Evolutionary conservation across 2,113 vertebrate species (phyloP).

Genomic region (Emberiza fucata): DNA sequence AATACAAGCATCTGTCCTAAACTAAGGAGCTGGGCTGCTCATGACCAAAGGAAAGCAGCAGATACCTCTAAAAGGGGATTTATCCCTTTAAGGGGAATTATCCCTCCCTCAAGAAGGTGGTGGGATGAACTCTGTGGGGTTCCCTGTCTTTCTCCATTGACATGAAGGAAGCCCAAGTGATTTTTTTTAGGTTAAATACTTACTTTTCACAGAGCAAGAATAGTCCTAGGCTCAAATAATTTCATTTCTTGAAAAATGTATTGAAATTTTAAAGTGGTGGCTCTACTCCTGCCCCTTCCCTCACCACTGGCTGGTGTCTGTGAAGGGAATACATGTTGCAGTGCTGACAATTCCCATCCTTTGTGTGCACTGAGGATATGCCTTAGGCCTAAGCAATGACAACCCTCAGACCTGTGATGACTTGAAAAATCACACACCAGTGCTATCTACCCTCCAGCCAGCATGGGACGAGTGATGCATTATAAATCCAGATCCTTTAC

Average conservation of each 20-base stretch:
- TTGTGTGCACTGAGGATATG: not conserved
- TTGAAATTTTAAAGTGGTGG: not conserved
- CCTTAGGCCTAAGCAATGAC: not conserved
- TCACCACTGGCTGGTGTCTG: not conserved
- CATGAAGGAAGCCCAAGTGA: not conserved
- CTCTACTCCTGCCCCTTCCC: not conserved
- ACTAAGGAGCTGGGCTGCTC: not conserved
- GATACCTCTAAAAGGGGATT: not conserved
- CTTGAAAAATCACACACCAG: constrained; percentile 33
- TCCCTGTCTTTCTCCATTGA: not conserved
- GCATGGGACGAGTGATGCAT: constrained; percentile 7
- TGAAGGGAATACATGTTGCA: not conserved
- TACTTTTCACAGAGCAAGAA: not conserved
- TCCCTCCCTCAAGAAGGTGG: not conserved
- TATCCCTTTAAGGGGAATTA: not conserved
- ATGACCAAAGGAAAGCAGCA: not conserved
- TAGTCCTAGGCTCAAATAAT: not conserved
- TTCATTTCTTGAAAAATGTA: not conserved
- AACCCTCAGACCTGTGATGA: not conserved
- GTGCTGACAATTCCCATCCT: not conserved
- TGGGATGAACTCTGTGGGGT: not conserved
- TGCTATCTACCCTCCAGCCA: constrained; percentile 43
- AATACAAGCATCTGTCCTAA: not conserved
- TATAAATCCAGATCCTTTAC: constrained; percentile 51
- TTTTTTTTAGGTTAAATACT: not conserved